Percentiles rank a stretch among this genome's conserved stretches.
These are phyloP conservation scores for Patiria miniata DNA, from an alignment of 35 echinoderm and acorn worm species.

Conservation along the genomic window DNA sequence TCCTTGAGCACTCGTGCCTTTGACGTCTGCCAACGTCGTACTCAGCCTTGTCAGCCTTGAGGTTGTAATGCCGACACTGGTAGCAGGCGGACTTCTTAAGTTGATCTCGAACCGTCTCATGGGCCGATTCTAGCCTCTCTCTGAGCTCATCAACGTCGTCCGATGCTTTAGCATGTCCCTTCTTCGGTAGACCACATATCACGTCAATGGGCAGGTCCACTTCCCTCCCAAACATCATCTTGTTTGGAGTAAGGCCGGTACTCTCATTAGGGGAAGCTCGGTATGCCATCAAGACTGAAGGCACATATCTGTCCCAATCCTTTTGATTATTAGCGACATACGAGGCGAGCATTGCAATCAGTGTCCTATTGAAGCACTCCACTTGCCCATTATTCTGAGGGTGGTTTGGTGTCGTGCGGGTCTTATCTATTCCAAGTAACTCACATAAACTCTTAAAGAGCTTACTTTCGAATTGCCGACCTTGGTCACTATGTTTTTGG, in stretches of 20 bases:
- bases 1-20: not conserved
- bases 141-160: not conserved
- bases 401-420: conserved; percentile 44
- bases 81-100: not conserved
- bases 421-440: conserved; percentile 52
- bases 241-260: conserved; percentile 55
- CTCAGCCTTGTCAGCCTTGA: not conserved
- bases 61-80: not conserved
- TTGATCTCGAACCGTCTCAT: conserved; percentile 7
- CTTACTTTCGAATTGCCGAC: conserved; percentile 55
- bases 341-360: conserved; percentile 17
- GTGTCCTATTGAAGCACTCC: conserved; percentile 35
- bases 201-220: conserved; percentile 32
- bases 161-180: not conserved
- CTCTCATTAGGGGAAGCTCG: conserved; percentile 27
- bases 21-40: not conserved
- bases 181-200: not conserved
- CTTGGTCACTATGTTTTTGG: conserved; percentile 35
- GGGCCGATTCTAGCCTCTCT: not conserved
- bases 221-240: conserved; percentile 53
- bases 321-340: conserved; percentile 20
- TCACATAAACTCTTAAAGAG: conserved; percentile 62
- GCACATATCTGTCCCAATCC: conserved; percentile 55
- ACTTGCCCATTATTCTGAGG: conserved; percentile 47
- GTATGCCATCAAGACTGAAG: conserved; percentile 32